These are phyloP conservation scores for Lophotriccus pileatus DNA, from an alignment of 2,797 vertebrate genomes.

Conservation along the genomic window DNA sequence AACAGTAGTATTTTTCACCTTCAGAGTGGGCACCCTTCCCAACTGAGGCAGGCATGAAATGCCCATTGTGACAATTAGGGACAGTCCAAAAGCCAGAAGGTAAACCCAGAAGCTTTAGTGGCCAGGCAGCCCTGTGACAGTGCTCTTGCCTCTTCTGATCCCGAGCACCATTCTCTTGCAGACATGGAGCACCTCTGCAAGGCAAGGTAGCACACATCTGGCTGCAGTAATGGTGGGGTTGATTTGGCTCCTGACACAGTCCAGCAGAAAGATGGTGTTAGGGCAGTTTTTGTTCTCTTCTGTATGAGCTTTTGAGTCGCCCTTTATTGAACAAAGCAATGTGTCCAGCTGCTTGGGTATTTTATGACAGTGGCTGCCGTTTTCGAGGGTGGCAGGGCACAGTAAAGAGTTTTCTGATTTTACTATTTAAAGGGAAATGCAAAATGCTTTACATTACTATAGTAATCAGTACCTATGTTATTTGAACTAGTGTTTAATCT, in stretches of 20 bases:
- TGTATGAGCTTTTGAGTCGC: neutral
- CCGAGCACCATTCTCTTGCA: neutral
- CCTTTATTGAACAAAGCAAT: neutral
- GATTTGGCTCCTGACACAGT: neutral
- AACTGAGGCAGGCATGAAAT: neutral
- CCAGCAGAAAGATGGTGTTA: neutral
- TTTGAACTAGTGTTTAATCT: neutral
- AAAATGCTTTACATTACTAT: neutral
- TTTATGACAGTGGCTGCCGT: neutral
- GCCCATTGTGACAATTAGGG: neutral
- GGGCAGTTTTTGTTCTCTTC: neutral
- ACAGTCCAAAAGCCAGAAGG: neutral
- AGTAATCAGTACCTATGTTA: neutral
- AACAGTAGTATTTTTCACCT: neutral
- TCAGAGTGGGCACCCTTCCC: neutral
- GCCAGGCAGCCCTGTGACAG: neutral
- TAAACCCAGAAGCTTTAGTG: neutral
- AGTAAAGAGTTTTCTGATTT: neutral
- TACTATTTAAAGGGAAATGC: neutral
- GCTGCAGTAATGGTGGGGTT: neutral
- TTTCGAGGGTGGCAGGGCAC: neutral
- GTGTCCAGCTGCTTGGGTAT: rapidly evolving
- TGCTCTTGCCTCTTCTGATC: neutral
- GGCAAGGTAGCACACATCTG: neutral
- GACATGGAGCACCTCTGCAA: neutral